Conservation (phyloP, 2,888 invertebrate species). For the Lydus trimaculatus region DNA sequence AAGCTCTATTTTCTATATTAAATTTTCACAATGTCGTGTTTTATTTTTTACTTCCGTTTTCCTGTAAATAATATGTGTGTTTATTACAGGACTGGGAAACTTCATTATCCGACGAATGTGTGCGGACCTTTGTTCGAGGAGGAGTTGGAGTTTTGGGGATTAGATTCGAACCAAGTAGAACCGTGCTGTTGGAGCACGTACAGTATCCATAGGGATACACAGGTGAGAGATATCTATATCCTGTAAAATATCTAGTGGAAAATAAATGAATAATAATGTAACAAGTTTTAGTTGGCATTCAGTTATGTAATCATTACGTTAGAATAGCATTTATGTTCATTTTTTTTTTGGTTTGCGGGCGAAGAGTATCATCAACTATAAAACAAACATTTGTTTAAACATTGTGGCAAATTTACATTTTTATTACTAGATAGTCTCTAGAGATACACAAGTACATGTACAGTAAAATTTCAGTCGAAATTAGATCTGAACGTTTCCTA, state of each 20-base stretch:
- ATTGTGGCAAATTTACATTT: not conserved
- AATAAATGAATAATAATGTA: conserved; percentile 6
- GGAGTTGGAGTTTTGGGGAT: conserved; percentile 95
- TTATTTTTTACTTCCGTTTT: too few species aligned
- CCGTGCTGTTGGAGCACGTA: conserved; percentile 99
- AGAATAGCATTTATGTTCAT: not conserved
- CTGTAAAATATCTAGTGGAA: not conserved
- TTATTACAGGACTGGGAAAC: conserved; percentile 81
- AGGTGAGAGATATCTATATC: conserved; percentile 63
- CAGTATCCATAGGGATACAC: conserved; percentile 83
- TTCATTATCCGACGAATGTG: conserved; percentile 97
- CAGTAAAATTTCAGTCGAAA: too few species aligned
- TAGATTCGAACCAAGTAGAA: conserved; percentile 97
- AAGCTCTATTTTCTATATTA: too few species aligned
- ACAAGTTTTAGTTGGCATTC: conserved; percentile 3
- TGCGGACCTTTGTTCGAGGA: conserved; percentile 96
- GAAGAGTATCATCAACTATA: not conserved
- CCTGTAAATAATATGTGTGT: too few species aligned
- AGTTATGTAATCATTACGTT: not conserved
- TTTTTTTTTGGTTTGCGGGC: not conserved
- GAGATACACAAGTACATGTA: not conserved
- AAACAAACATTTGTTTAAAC: not conserved
- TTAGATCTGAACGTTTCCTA: too few species aligned
- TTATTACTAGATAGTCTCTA: not conserved
- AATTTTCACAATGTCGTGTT: too few species aligned